phyloP scores from a whole-genome alignment of 2,113 vertebrate species.

The Calyptommatus sinebrachiatus region DNA sequence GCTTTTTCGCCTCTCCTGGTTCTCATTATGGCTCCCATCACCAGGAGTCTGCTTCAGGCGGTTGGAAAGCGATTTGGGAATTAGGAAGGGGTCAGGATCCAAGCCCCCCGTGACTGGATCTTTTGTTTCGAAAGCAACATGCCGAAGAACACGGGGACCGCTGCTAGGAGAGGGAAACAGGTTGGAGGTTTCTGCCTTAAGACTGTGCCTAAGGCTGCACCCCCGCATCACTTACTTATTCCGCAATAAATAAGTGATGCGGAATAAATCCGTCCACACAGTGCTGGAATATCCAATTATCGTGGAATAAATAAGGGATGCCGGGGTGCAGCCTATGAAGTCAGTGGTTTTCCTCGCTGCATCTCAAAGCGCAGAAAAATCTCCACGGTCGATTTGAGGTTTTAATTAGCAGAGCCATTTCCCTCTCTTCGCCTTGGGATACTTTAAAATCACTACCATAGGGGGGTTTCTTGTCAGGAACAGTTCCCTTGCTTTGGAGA shows the following conservation, averaged over 20 bases:
- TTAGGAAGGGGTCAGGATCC: conserved; percentile 59
- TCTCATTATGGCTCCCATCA: conserved; percentile 19
- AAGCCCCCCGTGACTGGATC: conserved; percentile 24
- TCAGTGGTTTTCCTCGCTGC: conserved; percentile 2
- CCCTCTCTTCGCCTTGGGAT: not conserved
- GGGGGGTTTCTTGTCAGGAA: not conserved
- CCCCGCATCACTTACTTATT: no score
- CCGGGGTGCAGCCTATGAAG: not conserved
- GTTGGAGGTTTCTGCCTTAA: no score
- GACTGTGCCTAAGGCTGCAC: no score
- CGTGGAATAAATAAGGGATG: no score
- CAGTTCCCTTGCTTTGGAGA: not conserved
- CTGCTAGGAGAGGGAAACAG: no score
- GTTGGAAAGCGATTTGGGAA: conserved; percentile 47
- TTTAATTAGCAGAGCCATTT: conserved; percentile 43
- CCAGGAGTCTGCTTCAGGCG: not conserved
- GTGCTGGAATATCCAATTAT: no score
- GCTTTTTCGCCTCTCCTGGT: conserved; percentile 54
- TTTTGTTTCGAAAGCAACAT: conserved; percentile 1
- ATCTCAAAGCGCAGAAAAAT: conserved; percentile 14
- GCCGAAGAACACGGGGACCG: not conserved
- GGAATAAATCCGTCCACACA: no score
- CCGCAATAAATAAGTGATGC: no score
- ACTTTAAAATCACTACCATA: conserved; percentile 11
- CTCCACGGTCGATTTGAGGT: conserved; percentile 48